Evolutionary conservation across 2,797 vertebrate genomes (phyloP).

Genomic region (Mionectes olivaceus): DNA sequence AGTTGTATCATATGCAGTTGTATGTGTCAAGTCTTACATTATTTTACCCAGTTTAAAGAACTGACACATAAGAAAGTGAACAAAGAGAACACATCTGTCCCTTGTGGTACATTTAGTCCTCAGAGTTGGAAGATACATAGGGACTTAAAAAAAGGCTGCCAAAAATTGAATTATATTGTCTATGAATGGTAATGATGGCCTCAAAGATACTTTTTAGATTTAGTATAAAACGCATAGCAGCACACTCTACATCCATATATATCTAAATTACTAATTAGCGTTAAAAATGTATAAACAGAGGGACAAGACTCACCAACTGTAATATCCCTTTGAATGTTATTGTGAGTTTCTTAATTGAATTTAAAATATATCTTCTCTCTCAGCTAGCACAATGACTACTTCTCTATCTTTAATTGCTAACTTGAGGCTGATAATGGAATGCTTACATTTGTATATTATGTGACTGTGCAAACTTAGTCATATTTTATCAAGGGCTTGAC

Average conservation of each 20-base stretch:
- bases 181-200: background rate
- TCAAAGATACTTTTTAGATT: background rate
- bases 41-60: background rate
- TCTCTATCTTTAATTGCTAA: background rate
- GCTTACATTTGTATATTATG: background rate
- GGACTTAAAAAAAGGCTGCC: background rate
- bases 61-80: background rate
- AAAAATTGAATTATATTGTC: background rate
- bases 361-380: background rate
- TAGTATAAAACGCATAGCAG: background rate
- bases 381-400: background rate
- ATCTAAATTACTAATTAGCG: background rate
- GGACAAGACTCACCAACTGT: background rate
- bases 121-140: background rate
- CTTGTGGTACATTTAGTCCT: background rate
- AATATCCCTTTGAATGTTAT: background rate
- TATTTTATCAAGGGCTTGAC: background rate
- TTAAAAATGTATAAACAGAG: background rate
- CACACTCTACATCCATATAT: background rate
- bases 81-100: accelerated
- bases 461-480: background rate
- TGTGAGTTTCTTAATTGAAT: background rate
- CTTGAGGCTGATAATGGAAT: background rate
- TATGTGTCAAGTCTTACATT: background rate
- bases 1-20: background rate